A percentile compares a stretch with the other conserved stretches of the same genome.
phyloP scores from a whole-genome alignment of 2,888 invertebrate species.

The Chloromyia formosa region DNA sequence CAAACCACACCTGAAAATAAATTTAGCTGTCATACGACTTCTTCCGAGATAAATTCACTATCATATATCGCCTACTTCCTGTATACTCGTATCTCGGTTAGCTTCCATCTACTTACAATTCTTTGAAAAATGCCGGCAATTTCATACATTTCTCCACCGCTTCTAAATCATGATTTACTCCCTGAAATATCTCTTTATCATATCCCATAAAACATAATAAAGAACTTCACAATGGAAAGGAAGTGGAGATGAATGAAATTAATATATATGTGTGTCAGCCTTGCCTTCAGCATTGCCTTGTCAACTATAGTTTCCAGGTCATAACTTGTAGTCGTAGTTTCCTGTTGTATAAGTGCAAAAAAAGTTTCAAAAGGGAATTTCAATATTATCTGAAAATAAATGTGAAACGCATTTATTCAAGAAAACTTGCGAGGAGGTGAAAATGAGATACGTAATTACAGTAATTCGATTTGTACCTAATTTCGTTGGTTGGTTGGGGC shows the following conservation, averaged over 20 bases:
- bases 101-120: not conserved
- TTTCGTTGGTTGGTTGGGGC: no score
- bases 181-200: conserved; percentile 43
- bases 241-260: not conserved
- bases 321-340: no score
- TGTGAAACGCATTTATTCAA: no score
- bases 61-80: conserved; percentile 8
- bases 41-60: conserved; percentile 3
- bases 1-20: conserved; percentile 23
- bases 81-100: not conserved
- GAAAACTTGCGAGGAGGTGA: no score
- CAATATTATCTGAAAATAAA: no score
- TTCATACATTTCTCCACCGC: not conserved
- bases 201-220: conserved; percentile 35
- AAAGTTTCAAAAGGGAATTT: no score
- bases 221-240: not conserved
- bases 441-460: no score
- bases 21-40: conserved; percentile 21
- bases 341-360: no score
- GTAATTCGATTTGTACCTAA: no score
- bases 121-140: conserved; percentile 2
- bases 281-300: no score
- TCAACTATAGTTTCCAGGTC: no score
- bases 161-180: conserved; percentile 46
- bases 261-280: not conserved